Base-by-base conservation (phyloP, 2,888 invertebrate genomes). In the Stratiomys singularior region DNA sequence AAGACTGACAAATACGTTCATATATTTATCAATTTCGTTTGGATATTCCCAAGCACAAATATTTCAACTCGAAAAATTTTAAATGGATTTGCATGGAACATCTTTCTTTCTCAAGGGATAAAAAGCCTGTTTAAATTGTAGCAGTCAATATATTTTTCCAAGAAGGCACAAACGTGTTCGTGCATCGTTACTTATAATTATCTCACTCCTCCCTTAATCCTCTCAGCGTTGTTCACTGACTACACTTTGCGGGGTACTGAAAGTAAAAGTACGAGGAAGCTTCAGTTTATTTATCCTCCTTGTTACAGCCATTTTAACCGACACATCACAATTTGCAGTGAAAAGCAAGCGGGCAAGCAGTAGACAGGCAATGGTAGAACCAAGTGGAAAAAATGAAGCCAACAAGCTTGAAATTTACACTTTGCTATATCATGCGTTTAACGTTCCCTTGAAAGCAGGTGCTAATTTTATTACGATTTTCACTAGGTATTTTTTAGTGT, bases 401-500 rank as follows among this genome's bases (percentile, higher is more conserved):
- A 66, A 30, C 66, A 37, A 44, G 66, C 66, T 18, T 66, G 30
- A 66, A 69, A 69, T 47, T 69, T 69, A 27, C 30, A 47, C 69
- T 69, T 69, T 69, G 69, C 69, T 15, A 69, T 25, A 69, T 69
- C 69, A 69, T 69, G 69, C 69, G 69, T 69, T 69, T 25, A 46
- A 69, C 23, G 23, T 28, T 69, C 46, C 25, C 23, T 37, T 37
- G 37, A 11, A 47, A 69, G 47, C 69, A 69, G 69, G 69, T 47
- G 69, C 47, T 69, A 69, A 69, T 69, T 69, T 69, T 46, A 69
- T 69, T 69, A 69, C 69, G 25, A 46, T 47, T 69, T 69, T 67
- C 44, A 44, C 25, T 23, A 67, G 67, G 67, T 67, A 44, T 21
- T 18, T 30, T 64, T 64, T 64, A 13, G n/a, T 64, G 64, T 28